phyloP scores from a whole-genome alignment of 2,797 vertebrate species.

The Phoeniculus purpureus region DNA sequence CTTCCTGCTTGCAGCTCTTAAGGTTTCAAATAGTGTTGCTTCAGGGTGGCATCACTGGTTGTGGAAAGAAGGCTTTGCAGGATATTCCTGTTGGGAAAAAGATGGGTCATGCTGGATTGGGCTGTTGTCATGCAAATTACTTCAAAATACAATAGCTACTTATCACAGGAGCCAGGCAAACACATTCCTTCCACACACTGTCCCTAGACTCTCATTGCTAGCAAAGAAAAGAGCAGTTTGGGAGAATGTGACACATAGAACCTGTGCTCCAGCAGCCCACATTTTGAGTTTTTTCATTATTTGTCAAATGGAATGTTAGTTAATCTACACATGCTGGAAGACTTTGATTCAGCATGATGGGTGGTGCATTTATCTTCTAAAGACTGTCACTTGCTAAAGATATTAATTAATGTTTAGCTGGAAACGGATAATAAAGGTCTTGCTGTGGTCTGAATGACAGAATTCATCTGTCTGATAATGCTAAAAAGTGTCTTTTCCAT shows the following conservation, averaged over 20 bases:
- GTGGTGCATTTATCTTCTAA: neutral
- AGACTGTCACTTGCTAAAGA: slow-evolving; percentile 8
- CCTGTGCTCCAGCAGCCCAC: neutral
- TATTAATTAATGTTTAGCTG: slow-evolving; percentile 2
- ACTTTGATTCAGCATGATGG: neutral
- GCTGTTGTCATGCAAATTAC: slow-evolving; percentile 69
- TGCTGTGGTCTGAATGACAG: neutral
- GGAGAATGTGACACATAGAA: neutral
- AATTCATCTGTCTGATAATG: slow-evolving; percentile 1
- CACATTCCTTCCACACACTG: neutral
- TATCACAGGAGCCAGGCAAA: slow-evolving; percentile 32
- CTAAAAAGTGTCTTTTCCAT: neutral
- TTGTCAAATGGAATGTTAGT: neutral
- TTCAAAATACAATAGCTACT: slow-evolving; percentile 52
- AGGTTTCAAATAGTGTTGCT: neutral
- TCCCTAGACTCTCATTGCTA: neutral
- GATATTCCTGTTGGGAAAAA: slow-evolving; percentile 57
- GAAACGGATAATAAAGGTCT: neutral
- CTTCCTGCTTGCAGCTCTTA: neutral
- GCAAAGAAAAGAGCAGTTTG: neutral
- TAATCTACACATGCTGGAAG: neutral
- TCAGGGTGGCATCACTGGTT: neutral
- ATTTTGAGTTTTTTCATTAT: neutral
- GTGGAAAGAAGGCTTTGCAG: slow-evolving; percentile 62
- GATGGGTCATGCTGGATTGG: slow-evolving; percentile 33